phyloP scores from a whole-genome alignment of 2,113 vertebrate species.

The Oryzias curvinotus region DNA sequence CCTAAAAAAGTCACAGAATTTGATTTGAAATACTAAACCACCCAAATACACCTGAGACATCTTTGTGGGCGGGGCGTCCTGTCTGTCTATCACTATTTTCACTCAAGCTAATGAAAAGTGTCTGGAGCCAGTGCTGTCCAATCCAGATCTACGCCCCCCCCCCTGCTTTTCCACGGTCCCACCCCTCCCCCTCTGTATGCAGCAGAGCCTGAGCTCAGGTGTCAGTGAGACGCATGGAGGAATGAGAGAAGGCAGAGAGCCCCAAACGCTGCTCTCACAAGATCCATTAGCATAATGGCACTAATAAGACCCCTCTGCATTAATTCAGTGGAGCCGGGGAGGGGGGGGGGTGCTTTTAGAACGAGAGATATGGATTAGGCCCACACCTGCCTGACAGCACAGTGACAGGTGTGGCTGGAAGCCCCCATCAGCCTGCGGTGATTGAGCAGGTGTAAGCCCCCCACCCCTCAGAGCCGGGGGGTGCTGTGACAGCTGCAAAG shows the following conservation, averaged over 20 bases:
- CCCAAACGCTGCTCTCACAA: constrained; percentile 47
- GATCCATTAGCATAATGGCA: constrained; percentile 71
- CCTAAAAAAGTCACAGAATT: too few species aligned
- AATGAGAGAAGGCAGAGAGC: constrained; percentile 34
- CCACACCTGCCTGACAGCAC: constrained; percentile 56
- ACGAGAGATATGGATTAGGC: constrained; percentile 46
- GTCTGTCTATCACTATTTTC: too few species aligned
- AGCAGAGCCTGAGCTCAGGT: constrained; percentile 24
- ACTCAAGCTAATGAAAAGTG: too few species aligned
- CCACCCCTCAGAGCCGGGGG: neutral
- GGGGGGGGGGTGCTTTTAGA: constrained; percentile 1
- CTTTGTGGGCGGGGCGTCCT: too few species aligned
- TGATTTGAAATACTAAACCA: too few species aligned
- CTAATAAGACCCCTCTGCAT: constrained; percentile 67
- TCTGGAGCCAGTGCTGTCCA: too few species aligned
- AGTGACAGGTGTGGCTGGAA: constrained; percentile 36
- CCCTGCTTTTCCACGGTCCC: too few species aligned
- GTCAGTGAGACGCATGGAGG: constrained; percentile 36
- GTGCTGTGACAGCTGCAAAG: constrained; percentile 45
- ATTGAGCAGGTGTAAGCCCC: neutral
- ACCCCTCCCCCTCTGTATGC: neutral
- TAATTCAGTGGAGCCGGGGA: constrained; percentile 8
- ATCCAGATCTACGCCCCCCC: too few species aligned
- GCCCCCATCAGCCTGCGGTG: neutral
- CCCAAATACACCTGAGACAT: too few species aligned